Evolutionary conservation across 2,797 vertebrate species (phyloP), one percentile per base, ranked within the genome.

Genomic region (Xenentodon cancila): DNA sequence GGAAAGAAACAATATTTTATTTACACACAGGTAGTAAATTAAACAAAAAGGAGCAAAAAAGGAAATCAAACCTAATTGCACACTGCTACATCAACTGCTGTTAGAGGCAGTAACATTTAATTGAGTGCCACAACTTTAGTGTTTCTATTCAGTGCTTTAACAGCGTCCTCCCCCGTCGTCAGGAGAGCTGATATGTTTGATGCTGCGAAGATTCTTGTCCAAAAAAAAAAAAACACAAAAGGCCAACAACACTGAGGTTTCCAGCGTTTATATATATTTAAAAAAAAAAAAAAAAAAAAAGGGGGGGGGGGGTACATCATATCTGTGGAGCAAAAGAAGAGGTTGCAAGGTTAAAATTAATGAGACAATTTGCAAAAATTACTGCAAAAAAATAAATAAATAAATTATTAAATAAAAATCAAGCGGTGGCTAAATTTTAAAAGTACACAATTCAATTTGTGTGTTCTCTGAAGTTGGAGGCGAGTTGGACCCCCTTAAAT

Each of bases 31-130:
- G 93, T 94, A 94, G 93, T 92, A 92, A 87, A 90, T 37, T 37
- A 37, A 37, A 81, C 81, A 77, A 85, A 77, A 85, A 89, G 81
- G 88, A 91, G 89, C 89, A 93, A 92, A 89, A 89, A 92, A 87
- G 90, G 86, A 91, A 89, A 86, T 92, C 79, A 80, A 90, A 92
- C 95, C 95, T 97, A 97, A 95, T 96, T 97, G 96, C 95, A 96
- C 93, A 94, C 95, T 97, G 97, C 97, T 99, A 99, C 96, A 98
- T 98, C 82, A 84, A 92, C 94, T 93, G 96, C 96, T 97, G 87
- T 95, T 92, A 93, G 95, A 97, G 94, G 95, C 95, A 95, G 94
- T 90, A 94, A 93, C 87, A 90, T 92, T 89, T 77, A 87, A 85
- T 88, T 90, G 94, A 96, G 92, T 94, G 96, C 96, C 96, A 94